Base-by-base conservation (phyloP, 2,113 vertebrate genomes). In the Bothrops jararaca region DNA sequence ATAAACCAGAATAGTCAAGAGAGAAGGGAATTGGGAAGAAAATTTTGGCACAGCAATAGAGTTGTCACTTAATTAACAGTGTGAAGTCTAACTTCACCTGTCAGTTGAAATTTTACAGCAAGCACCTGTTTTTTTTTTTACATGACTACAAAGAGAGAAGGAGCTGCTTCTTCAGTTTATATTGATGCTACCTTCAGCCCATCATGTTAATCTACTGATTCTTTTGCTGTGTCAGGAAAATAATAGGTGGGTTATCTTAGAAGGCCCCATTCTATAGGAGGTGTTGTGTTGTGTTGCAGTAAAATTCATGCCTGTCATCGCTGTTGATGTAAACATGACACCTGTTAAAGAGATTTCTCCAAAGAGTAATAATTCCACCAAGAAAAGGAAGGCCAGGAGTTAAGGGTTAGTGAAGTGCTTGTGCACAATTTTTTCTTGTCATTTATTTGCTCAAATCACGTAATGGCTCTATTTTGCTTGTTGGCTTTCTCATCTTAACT, bases 11-110 rank as follows among this genome's bases (percentile, higher is more conserved):
- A 34, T 20, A 20, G 15, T 53, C 18, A 20, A 20, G 26, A 53
- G 29, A 88, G 34, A 80, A 22, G 34, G 20, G 74, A 80, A 88
- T 9, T 8, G 13, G 29, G 15, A 34, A 34, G 50, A 34, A 34
- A 88, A n/a, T 22, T 53, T 88, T n/a, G 8, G 86, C 50, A 54
- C 29, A 9, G 29, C 86, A 34, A 52, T 88, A 53, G 97, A 97
- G 97, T 97, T 96, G 95, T 97, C 97, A 94, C 97, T 97, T 98
- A 97, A 98, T 97, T 97, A 97, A 97, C 97, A 96, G 95, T 97
- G 95, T 96, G 95, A 96, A 96, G 5, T 0, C 97, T 97, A 96
- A 97, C 97, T 95, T 95, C 96, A 97, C 94, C 97, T 97, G 97
- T 98, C 98, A 97, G 96, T 94, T 95, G 94, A 93, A 97, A 97